Conservation (phyloP, 1,140 invertebrate species). For the Drosophila micromelanica region DNA sequence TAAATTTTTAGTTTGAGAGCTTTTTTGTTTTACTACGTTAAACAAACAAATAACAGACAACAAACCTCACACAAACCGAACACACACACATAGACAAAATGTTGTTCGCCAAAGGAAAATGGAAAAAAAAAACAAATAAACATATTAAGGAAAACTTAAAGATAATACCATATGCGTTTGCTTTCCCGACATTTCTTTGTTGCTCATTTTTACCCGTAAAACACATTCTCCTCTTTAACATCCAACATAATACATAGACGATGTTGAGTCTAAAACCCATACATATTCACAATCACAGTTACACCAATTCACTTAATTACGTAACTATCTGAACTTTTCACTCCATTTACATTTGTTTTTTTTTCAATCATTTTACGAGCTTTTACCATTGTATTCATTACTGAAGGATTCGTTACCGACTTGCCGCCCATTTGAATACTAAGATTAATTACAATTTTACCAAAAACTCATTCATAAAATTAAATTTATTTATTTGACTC, state of each 20-base stretch:
- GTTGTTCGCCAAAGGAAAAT: constrained; percentile 38
- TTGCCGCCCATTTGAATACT: constrained; percentile 30
- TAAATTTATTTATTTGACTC: constrained; percentile 62
- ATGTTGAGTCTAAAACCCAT: constrained; percentile 16
- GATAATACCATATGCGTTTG: constrained; percentile 48
- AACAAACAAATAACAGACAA: constrained; percentile 32
- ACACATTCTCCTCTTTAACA: constrained; percentile 35
- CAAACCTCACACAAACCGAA: constrained; percentile 13
- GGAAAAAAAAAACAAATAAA: constrained; percentile 23
- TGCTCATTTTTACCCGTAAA: constrained; percentile 49
- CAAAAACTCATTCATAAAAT: constrained; percentile 61
- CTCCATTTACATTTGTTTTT: constrained; percentile 35
- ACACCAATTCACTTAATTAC: constrained; percentile 51
- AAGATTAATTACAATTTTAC: constrained; percentile 6
- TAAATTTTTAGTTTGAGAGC: constrained; percentile 67
- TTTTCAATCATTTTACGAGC: not conserved
- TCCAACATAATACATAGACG: not conserved
- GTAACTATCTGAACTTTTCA: constrained; percentile 24
- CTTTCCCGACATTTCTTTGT: constrained; percentile 47
- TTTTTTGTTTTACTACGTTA: constrained; percentile 50
- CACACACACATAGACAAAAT: constrained; percentile 47
- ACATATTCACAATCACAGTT: constrained; percentile 54
- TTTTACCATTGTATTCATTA: constrained; percentile 4
- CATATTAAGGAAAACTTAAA: constrained; percentile 24
- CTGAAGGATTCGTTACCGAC: constrained; percentile 23